Conservation (phyloP, 2,797 vertebrate species). For the Enteromius trimaculatus region DNA sequence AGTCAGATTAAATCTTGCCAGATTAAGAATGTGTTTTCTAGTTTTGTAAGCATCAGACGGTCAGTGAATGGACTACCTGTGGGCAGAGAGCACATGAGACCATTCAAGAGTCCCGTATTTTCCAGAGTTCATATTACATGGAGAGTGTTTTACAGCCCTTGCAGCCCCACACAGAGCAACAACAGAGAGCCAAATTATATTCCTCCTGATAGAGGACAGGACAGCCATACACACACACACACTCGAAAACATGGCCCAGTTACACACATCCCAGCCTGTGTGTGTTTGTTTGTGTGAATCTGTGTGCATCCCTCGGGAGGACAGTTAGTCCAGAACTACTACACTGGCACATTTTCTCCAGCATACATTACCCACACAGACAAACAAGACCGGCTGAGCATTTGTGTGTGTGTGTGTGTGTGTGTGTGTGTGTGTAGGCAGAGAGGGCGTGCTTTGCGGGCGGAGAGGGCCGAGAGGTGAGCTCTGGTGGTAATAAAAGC, state of each 20-base stretch:
- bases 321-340: conserved; percentile 74
- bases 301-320: conserved; percentile 75
- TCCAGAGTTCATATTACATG: not conserved
- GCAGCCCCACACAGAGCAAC: conserved; percentile 11
- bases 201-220: conserved; percentile 81
- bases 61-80: not conserved
- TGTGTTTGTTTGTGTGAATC: conserved; percentile 71
- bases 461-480: conserved; percentile 76
- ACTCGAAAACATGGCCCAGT: conserved; percentile 32
- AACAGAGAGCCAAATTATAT: conserved; percentile 75
- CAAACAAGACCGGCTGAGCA: conserved; percentile 61
- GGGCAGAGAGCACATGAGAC: not conserved
- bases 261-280: conserved; percentile 67
- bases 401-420: conserved; percentile 38
- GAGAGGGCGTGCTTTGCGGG: conserved; percentile 64
- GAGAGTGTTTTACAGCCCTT: not conserved
- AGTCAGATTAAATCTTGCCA: not conserved
- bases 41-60: not conserved
- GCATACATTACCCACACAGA: conserved; percentile 69
- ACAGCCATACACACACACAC: conserved; percentile 16
- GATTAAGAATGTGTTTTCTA: not conserved
- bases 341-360: conserved; percentile 72
- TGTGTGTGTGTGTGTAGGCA: conserved; percentile 59
- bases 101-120: not conserved
- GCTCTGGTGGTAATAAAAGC: conserved; percentile 81